These are phyloP conservation scores for Leptodactylus fuscus DNA, from an alignment of 2,113 vertebrate species.

Conservation along the genomic window DNA sequence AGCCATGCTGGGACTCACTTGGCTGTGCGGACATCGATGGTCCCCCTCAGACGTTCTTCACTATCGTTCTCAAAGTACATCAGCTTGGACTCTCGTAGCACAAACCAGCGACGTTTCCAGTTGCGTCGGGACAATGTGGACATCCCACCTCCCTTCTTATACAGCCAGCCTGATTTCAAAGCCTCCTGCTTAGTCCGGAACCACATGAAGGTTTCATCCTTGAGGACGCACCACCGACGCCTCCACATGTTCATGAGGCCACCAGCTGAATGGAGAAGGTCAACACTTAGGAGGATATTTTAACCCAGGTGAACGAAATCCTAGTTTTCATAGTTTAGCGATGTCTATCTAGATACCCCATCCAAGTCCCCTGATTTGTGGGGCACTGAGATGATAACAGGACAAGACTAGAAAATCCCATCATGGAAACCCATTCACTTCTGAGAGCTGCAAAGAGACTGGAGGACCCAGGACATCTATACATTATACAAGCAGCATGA, in stretches of 20 bases:
- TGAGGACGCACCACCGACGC: slow-evolving; percentile 89
- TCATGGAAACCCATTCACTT: no score
- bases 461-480: neutral
- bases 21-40: slow-evolving; percentile 86
- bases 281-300: neutral
- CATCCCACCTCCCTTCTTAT: slow-evolving; percentile 90
- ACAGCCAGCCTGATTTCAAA: slow-evolving; percentile 89
- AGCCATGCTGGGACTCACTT: slow-evolving; percentile 73
- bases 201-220: slow-evolving; percentile 93
- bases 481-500: neutral
- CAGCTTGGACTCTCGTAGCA: slow-evolving; percentile 86
- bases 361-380: no score
- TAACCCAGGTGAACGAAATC: no score
- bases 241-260: slow-evolving; percentile 91
- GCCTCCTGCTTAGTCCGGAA: slow-evolving; percentile 90
- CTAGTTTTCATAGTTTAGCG: no score
- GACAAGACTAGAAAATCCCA: no score
- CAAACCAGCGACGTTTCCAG: slow-evolving; percentile 96
- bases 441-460: no score
- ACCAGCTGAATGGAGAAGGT: slow-evolving; percentile 65
- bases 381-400: no score
- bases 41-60: slow-evolving; percentile 91
- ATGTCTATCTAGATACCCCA: no score
- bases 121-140: slow-evolving; percentile 90
- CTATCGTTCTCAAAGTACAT: slow-evolving; percentile 94